Percentiles rank a stretch among this genome's conserved stretches.
Evolutionary conservation across 2,797 vertebrate genomes (phyloP).

Genomic region (Florisuga fusca): DNA sequence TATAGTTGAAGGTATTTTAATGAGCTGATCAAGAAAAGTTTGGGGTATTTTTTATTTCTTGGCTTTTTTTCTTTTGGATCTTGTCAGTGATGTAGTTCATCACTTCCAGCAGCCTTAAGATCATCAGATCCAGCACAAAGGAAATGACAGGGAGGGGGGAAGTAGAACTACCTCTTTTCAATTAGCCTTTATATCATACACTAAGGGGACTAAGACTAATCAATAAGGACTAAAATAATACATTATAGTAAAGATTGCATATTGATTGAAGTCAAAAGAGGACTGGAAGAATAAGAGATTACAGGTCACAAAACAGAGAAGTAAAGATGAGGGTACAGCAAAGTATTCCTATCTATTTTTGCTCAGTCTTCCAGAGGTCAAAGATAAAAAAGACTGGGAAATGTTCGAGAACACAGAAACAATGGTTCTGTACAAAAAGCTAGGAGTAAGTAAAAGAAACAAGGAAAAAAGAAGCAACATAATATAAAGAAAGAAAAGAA

Average conservation of each 20-base stretch:
- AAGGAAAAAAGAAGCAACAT: neutral
- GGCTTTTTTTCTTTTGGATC: neutral
- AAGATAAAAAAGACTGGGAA: neutral
- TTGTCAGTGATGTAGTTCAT: neutral
- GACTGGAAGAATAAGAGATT: neutral
- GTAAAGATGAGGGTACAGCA: neutral
- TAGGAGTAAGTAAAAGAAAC: neutral
- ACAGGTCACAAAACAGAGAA: neutral
- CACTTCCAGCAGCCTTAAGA: neutral
- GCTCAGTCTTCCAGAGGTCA: neutral
- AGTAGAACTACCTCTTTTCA: neutral
- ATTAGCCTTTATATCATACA: neutral
- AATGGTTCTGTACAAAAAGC: neutral
- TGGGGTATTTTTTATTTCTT: rapidly evolving
- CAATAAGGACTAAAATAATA: neutral
- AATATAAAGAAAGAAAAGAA: neutral
- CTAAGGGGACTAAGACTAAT: neutral
- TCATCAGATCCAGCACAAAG: neutral
- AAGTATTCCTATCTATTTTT: neutral
- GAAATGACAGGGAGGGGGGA: neutral
- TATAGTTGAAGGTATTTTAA: neutral
- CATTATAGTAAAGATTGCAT: neutral
- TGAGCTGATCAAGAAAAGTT: neutral
- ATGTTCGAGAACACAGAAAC: neutral
- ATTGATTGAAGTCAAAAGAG: neutral